Conservation (phyloP, 2,113 vertebrate genomes). For the Albula goreensis region DNA sequence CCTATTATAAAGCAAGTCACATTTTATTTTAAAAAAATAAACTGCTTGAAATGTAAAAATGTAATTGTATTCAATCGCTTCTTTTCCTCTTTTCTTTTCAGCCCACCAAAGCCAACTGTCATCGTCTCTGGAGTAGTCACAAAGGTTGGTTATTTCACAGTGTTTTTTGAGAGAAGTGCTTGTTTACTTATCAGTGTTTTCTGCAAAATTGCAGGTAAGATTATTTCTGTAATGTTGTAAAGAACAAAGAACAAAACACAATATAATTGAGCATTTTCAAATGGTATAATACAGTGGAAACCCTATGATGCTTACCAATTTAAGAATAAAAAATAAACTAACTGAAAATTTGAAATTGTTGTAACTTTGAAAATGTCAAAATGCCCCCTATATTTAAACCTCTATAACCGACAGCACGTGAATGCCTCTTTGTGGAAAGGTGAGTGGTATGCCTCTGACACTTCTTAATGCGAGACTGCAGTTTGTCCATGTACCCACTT, state of each 20-base stretch:
- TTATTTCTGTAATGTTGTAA: neutral
- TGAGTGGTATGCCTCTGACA: too few relatives aligned
- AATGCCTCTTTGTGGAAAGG: too few relatives aligned
- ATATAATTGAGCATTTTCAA: neutral
- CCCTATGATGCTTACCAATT: too few relatives aligned
- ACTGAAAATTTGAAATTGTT: too few relatives aligned
- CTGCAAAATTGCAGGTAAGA: neutral
- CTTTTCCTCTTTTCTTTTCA: slow-evolving; percentile 53
- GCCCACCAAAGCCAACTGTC: slow-evolving; percentile 83
- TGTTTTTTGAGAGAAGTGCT: neutral
- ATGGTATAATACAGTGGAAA: neutral
- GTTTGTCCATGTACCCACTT: too few relatives aligned
- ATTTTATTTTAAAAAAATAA: neutral
- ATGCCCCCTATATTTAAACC: too few relatives aligned
- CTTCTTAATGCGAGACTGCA: too few relatives aligned
- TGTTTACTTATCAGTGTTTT: neutral
- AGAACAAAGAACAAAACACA: neutral
- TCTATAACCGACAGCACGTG: too few relatives aligned
- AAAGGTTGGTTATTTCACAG: slow-evolving; percentile 77
- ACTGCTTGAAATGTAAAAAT: neutral
- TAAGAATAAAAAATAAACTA: too few relatives aligned
- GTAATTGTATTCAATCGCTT: neutral
- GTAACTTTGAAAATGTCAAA: too few relatives aligned
- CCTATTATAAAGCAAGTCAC: too few relatives aligned
- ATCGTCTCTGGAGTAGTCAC: slow-evolving; percentile 93